Base-by-base conservation (phyloP, 2,113 vertebrate genomes). In the Notothenia rossii region DNA sequence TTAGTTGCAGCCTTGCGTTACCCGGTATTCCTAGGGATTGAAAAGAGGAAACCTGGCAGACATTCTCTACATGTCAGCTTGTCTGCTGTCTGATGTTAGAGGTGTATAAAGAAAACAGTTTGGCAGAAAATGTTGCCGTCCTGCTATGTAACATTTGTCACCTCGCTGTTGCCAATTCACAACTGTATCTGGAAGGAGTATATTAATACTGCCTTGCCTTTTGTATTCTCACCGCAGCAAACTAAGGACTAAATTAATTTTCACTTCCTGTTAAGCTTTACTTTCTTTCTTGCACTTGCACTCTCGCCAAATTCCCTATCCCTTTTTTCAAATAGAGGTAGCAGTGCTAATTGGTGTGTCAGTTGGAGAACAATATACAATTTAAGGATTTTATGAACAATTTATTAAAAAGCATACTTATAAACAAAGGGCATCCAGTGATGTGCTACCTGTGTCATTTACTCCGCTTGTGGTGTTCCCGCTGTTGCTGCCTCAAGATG, bases 171-270 rank as follows among this genome's bases (percentile, higher is more conserved):
- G 59, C 73, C 20, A 40, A 53, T 53, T 25, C 53, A 62, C 65
- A 46, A 64, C 10, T 45, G 64, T 49, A n/a, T 55, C 69, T 74
- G 43, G 63, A 75, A 36, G 12, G 40, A 61, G 25, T 67, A 81
- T 77, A 72, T 72, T 77, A 46, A 63, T 45, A 56, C 40, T 68
- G 58, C 20, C 43, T 62, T 58, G 49, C 46, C 48, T 3, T 58
- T 45, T 58, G 58, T 50, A 56, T 12, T 11, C 43, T 49, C 29
- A 46, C 15, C 59, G n/a, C n/a, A 62, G 40, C 36, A 20, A 53
- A 58, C 29, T 51, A 11, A 14, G 1, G 14, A 46, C 40, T 54
- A 29, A 56, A 77, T 29, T 73, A 45, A 7, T 43, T 69, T 58
- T 25, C 15, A 29, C 20, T 15, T 49, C 25, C 40, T 20, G 1